Conservation (phyloP, 2,888 invertebrate species). For the Agonopterix heracliana region DNA sequence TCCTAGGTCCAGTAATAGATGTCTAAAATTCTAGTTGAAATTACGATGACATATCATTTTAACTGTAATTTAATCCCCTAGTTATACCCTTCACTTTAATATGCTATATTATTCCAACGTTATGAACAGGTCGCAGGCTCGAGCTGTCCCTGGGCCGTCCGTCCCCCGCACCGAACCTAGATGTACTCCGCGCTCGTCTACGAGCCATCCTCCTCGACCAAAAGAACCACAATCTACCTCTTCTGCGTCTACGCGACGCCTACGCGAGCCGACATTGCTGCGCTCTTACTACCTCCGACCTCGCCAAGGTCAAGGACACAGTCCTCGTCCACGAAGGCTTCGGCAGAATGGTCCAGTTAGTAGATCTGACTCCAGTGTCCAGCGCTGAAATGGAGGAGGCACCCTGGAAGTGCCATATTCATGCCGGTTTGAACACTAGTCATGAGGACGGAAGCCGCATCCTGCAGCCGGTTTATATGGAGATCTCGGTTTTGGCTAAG, state of each 20-base stretch:
- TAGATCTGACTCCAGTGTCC: slow-evolving; percentile 51
- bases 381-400: slow-evolving; percentile 59
- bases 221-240: slow-evolving; percentile 78
- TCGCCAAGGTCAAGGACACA: slow-evolving; percentile 85
- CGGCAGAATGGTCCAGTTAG: slow-evolving; percentile 60
- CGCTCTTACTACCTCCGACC: slow-evolving; percentile 82
- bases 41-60: too few relatives aligned
- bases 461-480: slow-evolving; percentile 81
- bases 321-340: slow-evolving; percentile 66
- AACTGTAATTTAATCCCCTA: too few relatives aligned
- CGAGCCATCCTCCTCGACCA: slow-evolving; percentile 85
- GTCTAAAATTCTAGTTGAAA: too few relatives aligned
- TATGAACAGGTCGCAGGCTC: slow-evolving; percentile 82
- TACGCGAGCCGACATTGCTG: slow-evolving; percentile 88
- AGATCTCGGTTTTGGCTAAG: slow-evolving; percentile 78
- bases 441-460: slow-evolving; percentile 64
- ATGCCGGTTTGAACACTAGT: slow-evolving; percentile 39
- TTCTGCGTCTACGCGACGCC: slow-evolving; percentile 88
- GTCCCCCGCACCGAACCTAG: slow-evolving; percentile 78
- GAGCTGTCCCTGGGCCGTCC: slow-evolving; percentile 81
- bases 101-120: too few relatives aligned
- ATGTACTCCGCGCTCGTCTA: slow-evolving; percentile 81
- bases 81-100: too few relatives aligned
- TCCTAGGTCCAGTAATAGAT: too few relatives aligned
- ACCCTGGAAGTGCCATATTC: slow-evolving; percentile 73